Base-by-base conservation (phyloP, 2,113 vertebrate genomes). In the Oreochromis niloticus region DNA sequence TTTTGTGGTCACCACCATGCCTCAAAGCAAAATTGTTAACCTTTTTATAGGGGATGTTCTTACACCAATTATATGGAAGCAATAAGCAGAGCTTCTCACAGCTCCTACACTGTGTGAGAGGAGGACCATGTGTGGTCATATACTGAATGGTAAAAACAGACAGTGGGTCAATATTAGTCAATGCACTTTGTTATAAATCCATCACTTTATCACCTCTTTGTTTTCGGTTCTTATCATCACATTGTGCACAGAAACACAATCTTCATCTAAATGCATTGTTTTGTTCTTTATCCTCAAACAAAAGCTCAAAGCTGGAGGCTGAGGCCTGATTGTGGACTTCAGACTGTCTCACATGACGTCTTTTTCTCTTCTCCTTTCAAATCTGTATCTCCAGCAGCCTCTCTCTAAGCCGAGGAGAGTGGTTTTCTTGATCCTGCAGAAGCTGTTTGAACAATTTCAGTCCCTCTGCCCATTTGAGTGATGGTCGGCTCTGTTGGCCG, bases 351-450 rank as follows among this genome's bases (percentile, higher is more conserved):
- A 81, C 85, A 81, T 89, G 86, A 85, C 13, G 4, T 87, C 83
- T 61, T 88, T 61, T 84, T 73, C 84, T 78, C 41, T 80, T 78
- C 48, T 84, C 73, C 81, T 75, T 57, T 87, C 66, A 63, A 85
- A 87, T 89, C 86, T 79, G 71, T 79, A 73, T 91, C 87, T 88
- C 80, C 13, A 22, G 50, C 87, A 54, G 63, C 83, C 83, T 86
- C 78, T 32, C 57, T 46, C 88, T 94, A 90, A 95, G 90, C 91
- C 2, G 59, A 24, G 57, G 14, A 75, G 82, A 92, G 84, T 84
- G 90, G 59, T 91, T 87, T 80, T 55, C 89, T 87, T 94, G 92
- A 96, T 95, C 94, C 92, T 1, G 75, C 9, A 55, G 93, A 93
- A 95, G 92, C 93, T 46, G 79, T 91, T 86, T 90, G 89, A 91